phyloP scores from a whole-genome alignment of 2,888 invertebrate genomes.

The Zaprionus obscuricornis region DNA sequence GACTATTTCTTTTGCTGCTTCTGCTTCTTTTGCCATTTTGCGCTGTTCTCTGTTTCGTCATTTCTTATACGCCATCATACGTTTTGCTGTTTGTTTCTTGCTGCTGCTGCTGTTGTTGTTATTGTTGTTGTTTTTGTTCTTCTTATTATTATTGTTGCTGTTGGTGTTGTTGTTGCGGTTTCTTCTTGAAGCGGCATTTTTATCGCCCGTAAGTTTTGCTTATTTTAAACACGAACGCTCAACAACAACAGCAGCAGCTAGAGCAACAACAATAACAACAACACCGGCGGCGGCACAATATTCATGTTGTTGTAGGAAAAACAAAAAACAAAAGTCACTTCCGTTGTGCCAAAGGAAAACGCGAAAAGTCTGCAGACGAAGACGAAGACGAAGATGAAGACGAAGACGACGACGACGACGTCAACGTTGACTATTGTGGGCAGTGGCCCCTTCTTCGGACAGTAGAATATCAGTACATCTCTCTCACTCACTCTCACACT shows the following conservation, averaged over 20 bases:
- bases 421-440: no score
- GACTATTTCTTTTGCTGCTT: conserved; percentile 33
- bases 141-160: conserved; percentile 30
- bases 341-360: conserved; percentile 73
- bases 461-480: no score
- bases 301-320: conserved; percentile 64
- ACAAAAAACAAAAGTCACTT: conserved; percentile 81
- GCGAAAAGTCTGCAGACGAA: conserved; percentile 69
- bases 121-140: conserved; percentile 38
- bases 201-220: conserved; percentile 72
- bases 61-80: conserved; percentile 57
- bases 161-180: conserved; percentile 20
- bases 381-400: conserved; percentile 19
- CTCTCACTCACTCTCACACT: no score
- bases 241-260: conserved; percentile 36
- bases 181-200: conserved; percentile 61
- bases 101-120: conserved; percentile 23
- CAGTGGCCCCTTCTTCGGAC: no score
- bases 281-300: conserved; percentile 67
- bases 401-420: conserved; percentile 5
- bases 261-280: conserved; percentile 15
- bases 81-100: conserved; percentile 28
- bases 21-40: conserved; percentile 37
- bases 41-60: conserved; percentile 53
- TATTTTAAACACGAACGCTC: conserved; percentile 67